Evolutionary conservation across 1,140 invertebrate species (phyloP), one percentile per base, ranked within the genome.

Genomic region (Plectrocnemia conspersa): DNA sequence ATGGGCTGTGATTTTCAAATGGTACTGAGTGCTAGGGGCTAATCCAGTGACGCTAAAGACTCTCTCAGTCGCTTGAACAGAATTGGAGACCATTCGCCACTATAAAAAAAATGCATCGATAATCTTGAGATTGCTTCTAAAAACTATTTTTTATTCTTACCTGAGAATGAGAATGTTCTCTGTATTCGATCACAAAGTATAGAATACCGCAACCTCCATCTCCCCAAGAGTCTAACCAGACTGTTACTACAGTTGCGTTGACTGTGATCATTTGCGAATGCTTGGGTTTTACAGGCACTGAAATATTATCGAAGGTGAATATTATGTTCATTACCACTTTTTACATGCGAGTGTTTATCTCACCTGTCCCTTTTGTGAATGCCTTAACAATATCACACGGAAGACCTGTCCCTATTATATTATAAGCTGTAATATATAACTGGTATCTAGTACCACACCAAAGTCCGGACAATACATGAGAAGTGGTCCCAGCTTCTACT

Each of bases 131-230:
- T 19, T 47, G 10, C 10, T n/a, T n/a, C n/a, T n/a, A n/a, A n/a
- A n/a, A 25, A 33, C 11, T 19, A 55, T 33, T 16, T 22, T 60
- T 73, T 50, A 3, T 38, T 29, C 3, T 29, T 77, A 76, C 70
- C 74, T 76, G 69, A 35, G 72, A 68, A 36, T 76, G 72, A 49
- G 71, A 71, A 24, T 74, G 68, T 68, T 71, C 75, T 66, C 77
- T 78, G 67, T 91, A 94, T 64, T 92, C 88, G 3, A 95, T 82
- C 42, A 89, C 84, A 66, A 89, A 95, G 67, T 89, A 89, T 1
- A 85, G 77, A 56, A 96, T 92, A 0, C 89, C 88, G 66, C 93
- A 96, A 1, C 89, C 90, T 2, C 88, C 89, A 63, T 92, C 89
- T 22, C 85, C 84, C 92, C 92, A 96, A 0, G 84, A 83, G 62